Base-by-base conservation (phyloP, 1,140 invertebrate species). In the Brachionus plicatilis region DNA sequence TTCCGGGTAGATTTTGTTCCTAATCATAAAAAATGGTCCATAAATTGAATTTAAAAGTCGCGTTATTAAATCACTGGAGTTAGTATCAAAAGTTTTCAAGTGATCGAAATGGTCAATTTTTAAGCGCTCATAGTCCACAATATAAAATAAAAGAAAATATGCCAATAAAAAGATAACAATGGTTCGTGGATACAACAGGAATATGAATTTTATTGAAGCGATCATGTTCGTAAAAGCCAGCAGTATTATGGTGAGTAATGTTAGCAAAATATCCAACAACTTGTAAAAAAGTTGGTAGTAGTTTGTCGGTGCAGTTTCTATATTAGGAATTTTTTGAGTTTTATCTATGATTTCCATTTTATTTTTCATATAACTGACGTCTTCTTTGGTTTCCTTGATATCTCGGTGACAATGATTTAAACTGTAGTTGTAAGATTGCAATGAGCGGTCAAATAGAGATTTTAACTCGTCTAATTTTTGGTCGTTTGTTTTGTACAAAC, bases 271-370 rank as follows among this genome's bases (percentile, higher is more conserved):
- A 14, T 82, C 79, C 53, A 82, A 68, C 3, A 82, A 14, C 27
- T 82, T 82, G 41, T 82, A 82, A 60, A 65, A 60, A 5, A 82
- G 43, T 47, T 82, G 79, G n/a, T 60, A 82, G 27, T 65, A 82
- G 47, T 68, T 68, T 1, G 53, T 82, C 12, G 79, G 53, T 1
- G 20, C 37, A 11, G 50, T 65, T 60, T 82, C 79, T 11, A 82
- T 82, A 20, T 65, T 82, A 5, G 33, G 79, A 45, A 65, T 65
- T 47, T 82, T 82, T 17, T 60, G 53, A 68, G 24, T 27, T 65
- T 82, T 82, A 12, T 82, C 79, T 29, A 82, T 68, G 6, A 82
- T 65, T 60, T 82, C 79, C 12, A 82, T 65, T 68, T 82, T 60
- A 43, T 65, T 82, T 37, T 82, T 82, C n/a, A 82, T 65, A 20